Percentiles rank a stretch among this genome's conserved stretches.
Evolutionary conservation across 2,113 vertebrate species (phyloP).

Genomic region (Hydrochoerus hydrochaeris): DNA sequence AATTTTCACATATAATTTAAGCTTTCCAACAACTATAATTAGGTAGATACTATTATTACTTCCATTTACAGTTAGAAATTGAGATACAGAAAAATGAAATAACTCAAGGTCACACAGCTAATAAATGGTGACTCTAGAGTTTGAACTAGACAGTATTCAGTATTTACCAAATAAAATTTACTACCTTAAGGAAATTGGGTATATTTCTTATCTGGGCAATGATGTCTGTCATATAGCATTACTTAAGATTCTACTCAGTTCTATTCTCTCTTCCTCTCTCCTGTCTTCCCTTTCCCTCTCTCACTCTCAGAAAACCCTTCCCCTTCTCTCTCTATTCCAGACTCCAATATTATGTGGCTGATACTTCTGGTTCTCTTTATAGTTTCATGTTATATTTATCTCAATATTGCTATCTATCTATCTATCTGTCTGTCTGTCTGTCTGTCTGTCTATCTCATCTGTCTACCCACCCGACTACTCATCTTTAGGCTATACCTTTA

Average conservation of each 20-base stretch:
- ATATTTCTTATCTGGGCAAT: not conserved
- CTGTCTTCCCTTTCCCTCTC: not conserved
- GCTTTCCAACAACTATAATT: not conserved
- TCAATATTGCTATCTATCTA: not conserved
- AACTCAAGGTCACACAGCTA: not conserved
- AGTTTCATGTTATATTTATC: not conserved
- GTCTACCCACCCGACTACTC: not conserved
- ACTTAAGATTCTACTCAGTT: not conserved
- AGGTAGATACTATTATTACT: conserved; percentile 24
- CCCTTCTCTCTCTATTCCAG: not conserved
- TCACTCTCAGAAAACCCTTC: not conserved
- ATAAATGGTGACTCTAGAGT: not conserved
- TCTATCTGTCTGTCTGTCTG: no score
- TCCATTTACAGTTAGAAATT: conserved; percentile 29
- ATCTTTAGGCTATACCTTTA: not conserved
- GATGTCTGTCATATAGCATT: not conserved
- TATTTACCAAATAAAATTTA: not conserved
- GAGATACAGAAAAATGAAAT: conserved; percentile 44
- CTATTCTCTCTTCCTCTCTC: not conserved
- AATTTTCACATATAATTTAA: conserved; percentile 8
- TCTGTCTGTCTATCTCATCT: not conserved
- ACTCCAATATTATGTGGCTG: not conserved
- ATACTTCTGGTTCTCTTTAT: not conserved
- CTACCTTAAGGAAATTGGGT: not conserved
- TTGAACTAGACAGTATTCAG: not conserved